Evolutionary conservation across 2,113 vertebrate genomes (phyloP).

Genomic region (Pterocles gutturalis): DNA sequence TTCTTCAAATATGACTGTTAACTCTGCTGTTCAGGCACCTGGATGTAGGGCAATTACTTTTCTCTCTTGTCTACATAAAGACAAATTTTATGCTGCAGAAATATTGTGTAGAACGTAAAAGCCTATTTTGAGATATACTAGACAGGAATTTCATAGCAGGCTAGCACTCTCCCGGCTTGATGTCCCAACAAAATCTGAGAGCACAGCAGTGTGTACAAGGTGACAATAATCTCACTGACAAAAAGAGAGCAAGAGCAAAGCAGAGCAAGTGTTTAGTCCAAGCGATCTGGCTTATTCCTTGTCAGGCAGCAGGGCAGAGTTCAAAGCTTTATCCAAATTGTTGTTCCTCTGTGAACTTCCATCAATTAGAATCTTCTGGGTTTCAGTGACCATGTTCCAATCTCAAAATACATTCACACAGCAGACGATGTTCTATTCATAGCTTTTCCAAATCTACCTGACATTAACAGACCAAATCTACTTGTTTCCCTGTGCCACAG

Average conservation of each 20-base stretch:
- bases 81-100: neutral
- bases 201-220: neutral
- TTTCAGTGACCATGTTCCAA: neutral
- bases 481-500: neutral
- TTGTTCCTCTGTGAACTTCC: neutral
- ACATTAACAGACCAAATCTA: neutral
- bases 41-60: conserved; percentile 1
- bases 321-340: neutral
- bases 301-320: neutral
- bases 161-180: neutral
- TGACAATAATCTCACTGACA: neutral
- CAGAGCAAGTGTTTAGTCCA: neutral
- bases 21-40: neutral
- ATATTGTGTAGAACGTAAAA: neutral
- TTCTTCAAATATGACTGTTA: neutral
- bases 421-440: neutral
- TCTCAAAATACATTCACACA: neutral
- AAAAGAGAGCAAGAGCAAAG: neutral
- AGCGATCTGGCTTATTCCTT: neutral
- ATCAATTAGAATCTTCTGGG: neutral
- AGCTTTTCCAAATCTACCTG: neutral
- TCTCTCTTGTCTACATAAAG: neutral
- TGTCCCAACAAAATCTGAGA: neutral
- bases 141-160: neutral
- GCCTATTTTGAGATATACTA: neutral